A percentile compares a stretch with the other conserved stretches of the same genome.
phyloP scores from a whole-genome alignment of 1,140 invertebrate species.

The Geopemphigus sp. region DNA sequence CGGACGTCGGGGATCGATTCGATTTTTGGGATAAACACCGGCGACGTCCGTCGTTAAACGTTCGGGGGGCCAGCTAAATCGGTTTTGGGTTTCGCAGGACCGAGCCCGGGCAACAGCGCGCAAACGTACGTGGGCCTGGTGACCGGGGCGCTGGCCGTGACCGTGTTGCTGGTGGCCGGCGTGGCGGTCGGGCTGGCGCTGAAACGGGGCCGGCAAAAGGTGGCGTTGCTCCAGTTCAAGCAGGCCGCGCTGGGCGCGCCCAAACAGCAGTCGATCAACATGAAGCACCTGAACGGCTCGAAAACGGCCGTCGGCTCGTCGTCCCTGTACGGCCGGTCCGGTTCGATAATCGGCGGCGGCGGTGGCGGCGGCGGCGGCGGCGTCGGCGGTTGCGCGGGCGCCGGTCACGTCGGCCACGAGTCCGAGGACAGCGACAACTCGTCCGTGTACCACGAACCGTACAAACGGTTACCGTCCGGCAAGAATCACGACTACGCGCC shows the following conservation, averaged over 20 bases:
- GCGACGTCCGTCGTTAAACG: too few relatives aligned
- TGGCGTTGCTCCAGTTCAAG: slow-evolving; percentile 66
- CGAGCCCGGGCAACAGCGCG: slow-evolving; percentile 64
- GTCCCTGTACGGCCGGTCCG: slow-evolving; percentile 50
- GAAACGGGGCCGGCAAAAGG: slow-evolving; percentile 69
- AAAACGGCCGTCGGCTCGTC: slow-evolving; percentile 53
- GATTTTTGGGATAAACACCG: too few relatives aligned
- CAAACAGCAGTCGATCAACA: slow-evolving; percentile 58
- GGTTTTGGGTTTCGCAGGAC: slow-evolving; percentile 57
- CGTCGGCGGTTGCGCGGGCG: slow-evolving; percentile 57
- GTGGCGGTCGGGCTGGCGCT: slow-evolving; percentile 70
- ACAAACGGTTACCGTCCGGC: slow-evolving; percentile 59
- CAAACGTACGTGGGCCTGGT: slow-evolving; percentile 76
- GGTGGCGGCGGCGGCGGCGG: too few relatives aligned
- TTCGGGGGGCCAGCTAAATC: too few relatives aligned
- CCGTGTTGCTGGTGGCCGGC: slow-evolving; percentile 66
- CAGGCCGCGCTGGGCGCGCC: slow-evolving; percentile 62
- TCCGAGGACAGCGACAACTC: slow-evolving; percentile 63
- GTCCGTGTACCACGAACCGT: slow-evolving; percentile 64
- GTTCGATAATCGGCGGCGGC: slow-evolving; percentile 47
- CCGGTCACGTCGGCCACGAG: slow-evolving; percentile 57
- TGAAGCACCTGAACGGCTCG: slow-evolving; percentile 64
- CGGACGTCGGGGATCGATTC: too few relatives aligned
- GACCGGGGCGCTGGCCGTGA: slow-evolving; percentile 72
- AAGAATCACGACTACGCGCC: slow-evolving; percentile 59